Conservation (phyloP, 2,797 vertebrate species). For the Intellagama lesueurii region DNA sequence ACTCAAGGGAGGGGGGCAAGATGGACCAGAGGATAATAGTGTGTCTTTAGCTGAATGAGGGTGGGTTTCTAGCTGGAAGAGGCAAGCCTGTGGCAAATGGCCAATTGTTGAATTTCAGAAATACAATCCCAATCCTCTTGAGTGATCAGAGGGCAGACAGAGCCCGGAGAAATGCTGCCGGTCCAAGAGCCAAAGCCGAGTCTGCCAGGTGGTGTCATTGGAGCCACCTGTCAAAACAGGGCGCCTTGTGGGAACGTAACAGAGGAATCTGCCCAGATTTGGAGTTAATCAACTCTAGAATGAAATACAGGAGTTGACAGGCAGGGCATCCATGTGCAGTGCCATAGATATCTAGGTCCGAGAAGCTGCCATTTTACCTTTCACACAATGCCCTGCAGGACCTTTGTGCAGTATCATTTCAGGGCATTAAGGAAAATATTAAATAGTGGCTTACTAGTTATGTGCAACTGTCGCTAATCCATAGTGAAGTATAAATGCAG, state of each 20-base stretch:
- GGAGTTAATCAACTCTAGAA: neutral
- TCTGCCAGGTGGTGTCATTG: neutral
- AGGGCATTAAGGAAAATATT: too few relatives aligned
- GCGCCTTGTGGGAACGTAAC: neutral
- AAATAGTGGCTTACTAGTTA: neutral
- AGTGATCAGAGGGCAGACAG: too few relatives aligned
- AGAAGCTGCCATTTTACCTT: neutral
- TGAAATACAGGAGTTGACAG: neutral
- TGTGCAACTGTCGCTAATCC: neutral
- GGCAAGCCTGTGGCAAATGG: too few relatives aligned
- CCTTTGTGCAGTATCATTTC: neutral
- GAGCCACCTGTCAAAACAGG: neutral
- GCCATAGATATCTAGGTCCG: neutral
- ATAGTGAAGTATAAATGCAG: neutral
- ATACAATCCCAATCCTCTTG: neutral
- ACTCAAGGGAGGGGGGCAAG: too few relatives aligned
- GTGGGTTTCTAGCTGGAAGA: neutral
- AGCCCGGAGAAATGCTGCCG: too few relatives aligned
- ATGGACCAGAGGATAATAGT: too few relatives aligned
- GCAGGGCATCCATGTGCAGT: neutral
- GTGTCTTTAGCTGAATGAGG: neutral
- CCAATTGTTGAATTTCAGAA: neutral
- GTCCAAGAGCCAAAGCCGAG: neutral
- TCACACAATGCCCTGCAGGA: neutral
- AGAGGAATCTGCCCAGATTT: too few relatives aligned